phyloP scores from a whole-genome alignment of 1,140 invertebrate genomes.

The Chlorops oryzae region DNA sequence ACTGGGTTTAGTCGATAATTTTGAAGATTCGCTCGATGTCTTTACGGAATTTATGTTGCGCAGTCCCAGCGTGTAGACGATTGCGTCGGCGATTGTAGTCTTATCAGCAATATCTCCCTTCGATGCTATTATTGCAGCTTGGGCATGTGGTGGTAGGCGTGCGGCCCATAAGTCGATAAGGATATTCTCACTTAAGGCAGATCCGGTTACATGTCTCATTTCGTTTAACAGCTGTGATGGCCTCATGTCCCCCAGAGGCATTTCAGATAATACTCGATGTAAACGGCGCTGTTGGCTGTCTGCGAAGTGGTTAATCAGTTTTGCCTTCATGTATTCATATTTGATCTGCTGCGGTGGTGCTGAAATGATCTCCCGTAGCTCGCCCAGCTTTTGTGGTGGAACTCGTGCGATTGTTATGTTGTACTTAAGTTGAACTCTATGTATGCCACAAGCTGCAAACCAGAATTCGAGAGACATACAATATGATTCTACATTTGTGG shows the following conservation, averaged over 20 bases:
- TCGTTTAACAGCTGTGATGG: neutral
- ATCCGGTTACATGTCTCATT: conserved; percentile 4
- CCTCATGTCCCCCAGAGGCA: neutral
- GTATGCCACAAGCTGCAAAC: conserved; percentile 1
- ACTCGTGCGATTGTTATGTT: neutral
- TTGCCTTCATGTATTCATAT: neutral
- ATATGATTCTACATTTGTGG: neutral
- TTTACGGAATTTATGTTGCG: too few species aligned
- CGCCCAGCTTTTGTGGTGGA: neutral
- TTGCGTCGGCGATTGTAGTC: conserved; percentile 6
- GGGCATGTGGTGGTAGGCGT: neutral
- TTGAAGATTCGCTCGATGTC: too few species aligned
- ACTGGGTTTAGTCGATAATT: too few species aligned
- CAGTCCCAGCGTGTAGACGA: conserved; percentile 6
- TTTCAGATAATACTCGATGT: neutral
- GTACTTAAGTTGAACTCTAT: neutral
- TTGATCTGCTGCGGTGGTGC: neutral
- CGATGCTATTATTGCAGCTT: conserved; percentile 2
- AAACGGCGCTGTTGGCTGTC: conserved; percentile 3
- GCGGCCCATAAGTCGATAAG: neutral
- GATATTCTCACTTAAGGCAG: neutral
- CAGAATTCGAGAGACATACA: conserved; percentile 3
- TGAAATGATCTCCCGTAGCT: neutral
- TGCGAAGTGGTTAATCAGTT: conserved; percentile 4
- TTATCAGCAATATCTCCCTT: neutral